Evolutionary conservation across 2,113 vertebrate species (phyloP).

Genomic region (Diphyllodes magnificus): DNA sequence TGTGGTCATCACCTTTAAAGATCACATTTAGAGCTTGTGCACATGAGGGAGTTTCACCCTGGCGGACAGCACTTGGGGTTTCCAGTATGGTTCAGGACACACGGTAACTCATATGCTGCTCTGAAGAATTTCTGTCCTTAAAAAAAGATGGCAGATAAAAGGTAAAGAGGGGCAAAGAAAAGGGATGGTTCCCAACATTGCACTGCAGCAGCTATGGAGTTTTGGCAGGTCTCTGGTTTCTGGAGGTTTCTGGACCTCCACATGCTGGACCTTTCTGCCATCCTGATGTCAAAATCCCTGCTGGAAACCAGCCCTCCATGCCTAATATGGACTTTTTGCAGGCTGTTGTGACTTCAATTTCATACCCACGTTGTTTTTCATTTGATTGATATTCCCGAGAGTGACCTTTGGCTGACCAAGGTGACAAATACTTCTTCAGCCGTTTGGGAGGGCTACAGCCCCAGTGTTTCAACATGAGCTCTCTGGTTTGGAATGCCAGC

Average conservation of each 20-base stretch:
- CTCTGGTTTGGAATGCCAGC: conserved; percentile 46
- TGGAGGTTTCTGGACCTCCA: neutral
- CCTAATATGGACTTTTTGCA: conserved; percentile 3
- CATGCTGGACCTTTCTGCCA: neutral
- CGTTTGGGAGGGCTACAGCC: conserved; percentile 35
- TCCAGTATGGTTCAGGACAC: neutral
- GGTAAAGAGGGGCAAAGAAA: neutral
- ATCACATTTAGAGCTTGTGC: neutral
- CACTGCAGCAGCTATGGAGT: neutral
- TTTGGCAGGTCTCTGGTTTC: neutral
- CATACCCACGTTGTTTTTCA: neutral
- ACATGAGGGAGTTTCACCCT: neutral
- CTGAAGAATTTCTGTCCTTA: neutral
- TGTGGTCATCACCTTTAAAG: neutral
- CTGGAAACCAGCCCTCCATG: neutral
- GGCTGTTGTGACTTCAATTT: neutral
- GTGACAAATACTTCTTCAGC: conserved; percentile 59
- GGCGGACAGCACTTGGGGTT: neutral
- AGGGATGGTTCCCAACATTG: neutral
- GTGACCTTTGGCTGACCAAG: conserved; percentile 59
- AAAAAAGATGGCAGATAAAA: neutral
- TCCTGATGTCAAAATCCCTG: neutral
- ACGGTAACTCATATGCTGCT: neutral
- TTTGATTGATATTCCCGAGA: conserved; percentile 9
- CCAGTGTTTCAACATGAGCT: conserved; percentile 37